phyloP scores from a whole-genome alignment of 2,797 vertebrate genomes.

The Eulemur albifrons region DNA sequence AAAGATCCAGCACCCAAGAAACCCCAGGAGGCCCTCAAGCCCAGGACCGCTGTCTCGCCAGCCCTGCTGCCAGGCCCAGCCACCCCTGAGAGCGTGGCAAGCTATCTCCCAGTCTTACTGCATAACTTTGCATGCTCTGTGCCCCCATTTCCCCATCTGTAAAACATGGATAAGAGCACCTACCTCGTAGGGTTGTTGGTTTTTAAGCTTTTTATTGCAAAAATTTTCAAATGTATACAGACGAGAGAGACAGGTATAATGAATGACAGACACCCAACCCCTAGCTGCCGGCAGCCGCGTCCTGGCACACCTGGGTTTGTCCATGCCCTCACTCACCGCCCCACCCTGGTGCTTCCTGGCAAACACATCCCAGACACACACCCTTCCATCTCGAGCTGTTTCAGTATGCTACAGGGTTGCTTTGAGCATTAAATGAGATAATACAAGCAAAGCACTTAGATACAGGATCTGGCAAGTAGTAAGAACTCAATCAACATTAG shows the following conservation, averaged over 20 bases:
- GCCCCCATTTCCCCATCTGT: not conserved
- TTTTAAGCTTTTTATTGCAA: not conserved
- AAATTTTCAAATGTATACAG: not conserved
- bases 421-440: not conserved
- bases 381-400: rapidly evolving
- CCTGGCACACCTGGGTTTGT: rapidly evolving
- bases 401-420: not conserved
- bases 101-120: not conserved
- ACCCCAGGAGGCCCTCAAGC: not conserved
- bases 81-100: rapidly evolving
- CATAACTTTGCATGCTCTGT: rapidly evolving
- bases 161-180: not conserved
- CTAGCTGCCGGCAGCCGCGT: not conserved
- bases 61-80: not conserved
- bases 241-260: not conserved
- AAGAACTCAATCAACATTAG: not conserved
- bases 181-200: not conserved
- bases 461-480: not conserved
- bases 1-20: not conserved
- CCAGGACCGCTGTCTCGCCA: not conserved
- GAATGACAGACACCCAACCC: no score
- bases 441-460: rapidly evolving
- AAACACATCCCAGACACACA: not conserved
- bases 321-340: rapidly evolving
- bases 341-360: rapidly evolving